These are phyloP conservation scores for Spizaetus ornatus DNA, from an alignment of 2,113 vertebrate genomes.

Conservation along the genomic window DNA sequence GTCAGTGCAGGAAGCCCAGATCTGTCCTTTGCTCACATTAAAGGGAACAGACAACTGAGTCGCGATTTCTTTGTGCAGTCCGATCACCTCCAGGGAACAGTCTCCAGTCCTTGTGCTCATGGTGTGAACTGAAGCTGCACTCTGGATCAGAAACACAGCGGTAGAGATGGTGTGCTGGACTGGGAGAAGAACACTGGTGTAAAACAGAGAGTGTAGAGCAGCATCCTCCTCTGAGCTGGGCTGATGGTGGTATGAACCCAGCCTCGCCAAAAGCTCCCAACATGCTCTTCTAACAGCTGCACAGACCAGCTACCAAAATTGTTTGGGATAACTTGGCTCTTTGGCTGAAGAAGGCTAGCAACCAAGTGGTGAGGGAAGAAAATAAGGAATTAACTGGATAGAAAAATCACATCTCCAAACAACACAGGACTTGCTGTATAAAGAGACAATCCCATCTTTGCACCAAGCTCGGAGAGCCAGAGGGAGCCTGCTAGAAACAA, in stretches of 20 bases:
- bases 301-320: background rate
- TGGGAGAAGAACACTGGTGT: background rate
- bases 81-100: background rate
- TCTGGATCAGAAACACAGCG: accelerated
- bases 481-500: background rate
- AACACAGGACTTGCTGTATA: background rate
- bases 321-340: background rate
- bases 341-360: background rate
- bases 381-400: background rate
- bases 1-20: background rate
- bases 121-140: background rate
- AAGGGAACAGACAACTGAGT: background rate
- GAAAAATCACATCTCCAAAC: background rate
- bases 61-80: accelerated
- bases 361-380: background rate
- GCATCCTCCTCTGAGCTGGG: background rate
- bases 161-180: background rate
- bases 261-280: background rate
- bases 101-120: background rate
- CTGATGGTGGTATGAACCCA: background rate
- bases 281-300: background rate
- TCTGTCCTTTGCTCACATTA: background rate
- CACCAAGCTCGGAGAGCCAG: background rate
- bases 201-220: background rate
- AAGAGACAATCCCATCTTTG: background rate